Conservation (phyloP, 2,113 vertebrate species). For the Oxygymnocypris stewartii region DNA sequence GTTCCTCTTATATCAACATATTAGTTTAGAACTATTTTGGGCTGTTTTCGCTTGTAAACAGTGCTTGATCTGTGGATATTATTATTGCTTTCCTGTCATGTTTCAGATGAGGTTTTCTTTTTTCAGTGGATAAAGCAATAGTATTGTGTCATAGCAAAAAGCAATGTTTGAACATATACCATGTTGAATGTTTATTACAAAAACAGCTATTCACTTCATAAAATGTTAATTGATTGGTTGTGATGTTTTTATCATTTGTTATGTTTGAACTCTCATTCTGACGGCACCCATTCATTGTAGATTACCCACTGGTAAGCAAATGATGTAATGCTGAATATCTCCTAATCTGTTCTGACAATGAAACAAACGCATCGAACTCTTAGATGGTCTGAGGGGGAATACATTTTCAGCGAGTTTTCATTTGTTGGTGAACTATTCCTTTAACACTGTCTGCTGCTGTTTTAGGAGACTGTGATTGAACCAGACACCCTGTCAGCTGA, state of each 20-base stretch:
- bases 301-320: neutral
- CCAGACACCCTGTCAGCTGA: neutral
- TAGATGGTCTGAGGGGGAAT: neutral
- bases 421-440: neutral
- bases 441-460: neutral
- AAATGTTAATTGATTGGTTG: neutral
- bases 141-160: too few relatives aligned
- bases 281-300: neutral
- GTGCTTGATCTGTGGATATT: too few relatives aligned
- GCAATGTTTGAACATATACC: too few relatives aligned
- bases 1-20: too few relatives aligned
- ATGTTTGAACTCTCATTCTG: neutral
- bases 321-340: neutral
- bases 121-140: neutral
- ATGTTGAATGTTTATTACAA: too few relatives aligned
- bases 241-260: neutral
- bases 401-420: neutral
- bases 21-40: too few relatives aligned
- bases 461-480: constrained; percentile 11
- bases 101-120: too few relatives aligned
- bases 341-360: neutral
- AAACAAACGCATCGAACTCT: neutral
- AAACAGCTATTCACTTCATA: neutral
- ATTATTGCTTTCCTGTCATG: too few relatives aligned
- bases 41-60: too few relatives aligned